Percentiles rank a stretch among this genome's conserved stretches.
phyloP scores from a whole-genome alignment of 2,113 vertebrate genomes.

The Oceanodroma tethys region DNA sequence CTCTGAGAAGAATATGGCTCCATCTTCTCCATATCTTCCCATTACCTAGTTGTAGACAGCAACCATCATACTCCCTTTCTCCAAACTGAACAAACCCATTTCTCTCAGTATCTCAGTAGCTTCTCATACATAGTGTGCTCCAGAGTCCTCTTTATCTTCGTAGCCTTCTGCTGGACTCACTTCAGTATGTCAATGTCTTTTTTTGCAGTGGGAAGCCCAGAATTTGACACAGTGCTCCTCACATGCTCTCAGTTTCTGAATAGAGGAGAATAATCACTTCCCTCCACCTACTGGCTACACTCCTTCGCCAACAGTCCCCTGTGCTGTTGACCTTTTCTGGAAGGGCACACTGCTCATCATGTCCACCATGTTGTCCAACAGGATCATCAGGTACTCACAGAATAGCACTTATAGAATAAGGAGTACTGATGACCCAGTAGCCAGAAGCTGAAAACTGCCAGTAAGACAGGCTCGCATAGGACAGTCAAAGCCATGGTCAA shows the following conservation, averaged over 20 bases:
- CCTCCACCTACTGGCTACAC: neutral
- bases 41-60: neutral
- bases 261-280: neutral
- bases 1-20: neutral
- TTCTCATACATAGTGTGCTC: neutral
- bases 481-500: neutral
- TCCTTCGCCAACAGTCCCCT: neutral
- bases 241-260: neutral
- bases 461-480: neutral
- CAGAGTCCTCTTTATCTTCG: neutral
- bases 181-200: neutral
- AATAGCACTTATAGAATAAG: neutral
- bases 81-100: neutral
- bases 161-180: neutral
- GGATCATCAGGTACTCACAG: neutral
- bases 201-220: neutral
- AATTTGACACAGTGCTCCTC: neutral
- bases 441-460: neutral
- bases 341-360: neutral
- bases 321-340: neutral
- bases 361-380: neutral
- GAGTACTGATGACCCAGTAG: neutral
- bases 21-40: neutral
- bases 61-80: neutral
- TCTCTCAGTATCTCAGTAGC: neutral